Percentiles rank a stretch among this genome's conserved stretches.
Evolutionary conservation across 2,113 vertebrate genomes (phyloP).

Genomic region (Chelonoidis abingdonii): DNA sequence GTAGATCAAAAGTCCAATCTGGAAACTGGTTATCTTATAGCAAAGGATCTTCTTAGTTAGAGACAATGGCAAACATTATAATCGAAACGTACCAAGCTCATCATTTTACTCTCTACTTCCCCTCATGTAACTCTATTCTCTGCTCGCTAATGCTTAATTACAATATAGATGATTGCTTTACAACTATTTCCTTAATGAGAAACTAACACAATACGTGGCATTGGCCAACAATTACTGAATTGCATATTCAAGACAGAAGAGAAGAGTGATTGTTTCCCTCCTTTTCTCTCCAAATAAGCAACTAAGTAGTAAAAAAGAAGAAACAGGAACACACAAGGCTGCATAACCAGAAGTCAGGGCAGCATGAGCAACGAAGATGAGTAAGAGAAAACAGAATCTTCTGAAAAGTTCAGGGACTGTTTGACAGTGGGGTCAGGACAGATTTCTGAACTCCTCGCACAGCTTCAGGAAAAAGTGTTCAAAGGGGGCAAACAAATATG

Average conservation of each 20-base stretch:
- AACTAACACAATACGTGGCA: background rate
- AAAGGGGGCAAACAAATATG: background rate
- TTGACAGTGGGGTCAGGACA: background rate
- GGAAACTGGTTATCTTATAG: background rate
- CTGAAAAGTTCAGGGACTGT: background rate
- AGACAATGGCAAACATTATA: background rate
- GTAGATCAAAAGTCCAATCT: background rate
- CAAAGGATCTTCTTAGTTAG: background rate
- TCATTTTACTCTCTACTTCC: background rate
- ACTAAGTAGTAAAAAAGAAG: background rate
- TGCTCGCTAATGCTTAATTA: background rate
- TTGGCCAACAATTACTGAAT: background rate
- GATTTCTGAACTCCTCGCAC: background rate
- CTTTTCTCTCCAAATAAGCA: background rate
- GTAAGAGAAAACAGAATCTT: background rate
- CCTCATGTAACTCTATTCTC: fast-evolving
- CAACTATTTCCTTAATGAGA: background rate
- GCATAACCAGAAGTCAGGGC: background rate
- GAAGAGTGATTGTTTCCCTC: background rate
- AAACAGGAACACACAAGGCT: background rate
- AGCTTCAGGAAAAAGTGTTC: background rate
- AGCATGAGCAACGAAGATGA: background rate
- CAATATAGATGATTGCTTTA: background rate
- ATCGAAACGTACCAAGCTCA: background rate
- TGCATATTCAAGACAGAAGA: background rate